Percentiles rank a stretch among this genome's conserved stretches.
phyloP scores from a whole-genome alignment of 2,113 vertebrate genomes.

The Gnathonemus echidnorhynchus region DNA sequence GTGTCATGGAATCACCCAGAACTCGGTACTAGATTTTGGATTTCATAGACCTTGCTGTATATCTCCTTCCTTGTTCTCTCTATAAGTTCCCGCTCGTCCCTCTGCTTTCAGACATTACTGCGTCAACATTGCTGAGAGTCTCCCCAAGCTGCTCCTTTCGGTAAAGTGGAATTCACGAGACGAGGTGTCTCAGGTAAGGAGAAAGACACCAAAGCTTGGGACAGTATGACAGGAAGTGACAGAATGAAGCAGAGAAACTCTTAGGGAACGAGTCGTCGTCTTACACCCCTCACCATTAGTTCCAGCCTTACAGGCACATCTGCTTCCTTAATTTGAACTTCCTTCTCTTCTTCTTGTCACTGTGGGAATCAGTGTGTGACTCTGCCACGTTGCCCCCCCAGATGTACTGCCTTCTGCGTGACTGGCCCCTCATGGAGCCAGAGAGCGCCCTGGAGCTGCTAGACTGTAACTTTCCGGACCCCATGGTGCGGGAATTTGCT shows the following conservation, averaged over 20 bases:
- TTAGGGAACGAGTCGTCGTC: background rate
- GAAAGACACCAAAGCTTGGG: background rate
- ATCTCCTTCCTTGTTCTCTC: background rate
- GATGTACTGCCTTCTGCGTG: conserved; percentile 56
- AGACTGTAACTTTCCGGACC: conserved; percentile 58
- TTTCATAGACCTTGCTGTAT: background rate
- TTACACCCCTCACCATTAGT: background rate
- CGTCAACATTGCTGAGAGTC: conserved; percentile 66
- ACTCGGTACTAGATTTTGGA: background rate
- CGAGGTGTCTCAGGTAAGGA: conserved; percentile 43
- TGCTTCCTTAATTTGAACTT: background rate
- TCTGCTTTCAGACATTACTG: conserved; percentile 60
- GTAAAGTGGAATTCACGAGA: conserved; percentile 59
- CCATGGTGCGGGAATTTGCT: conserved; percentile 52
- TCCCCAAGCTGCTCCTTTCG: conserved; percentile 54
- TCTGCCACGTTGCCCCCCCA: conserved; percentile 1
- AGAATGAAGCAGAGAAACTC: background rate
- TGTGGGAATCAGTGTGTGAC: background rate
- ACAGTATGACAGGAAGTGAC: background rate
- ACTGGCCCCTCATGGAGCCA: conserved; percentile 54
- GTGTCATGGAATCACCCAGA: background rate
- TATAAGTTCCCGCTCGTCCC: background rate
- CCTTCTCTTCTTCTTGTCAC: background rate
- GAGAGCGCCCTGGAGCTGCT: conserved; percentile 53
- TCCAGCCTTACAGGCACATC: background rate